Evolutionary conservation across 1,140 invertebrate species (phyloP).

Genomic region (Brachionus plicatilis): DNA sequence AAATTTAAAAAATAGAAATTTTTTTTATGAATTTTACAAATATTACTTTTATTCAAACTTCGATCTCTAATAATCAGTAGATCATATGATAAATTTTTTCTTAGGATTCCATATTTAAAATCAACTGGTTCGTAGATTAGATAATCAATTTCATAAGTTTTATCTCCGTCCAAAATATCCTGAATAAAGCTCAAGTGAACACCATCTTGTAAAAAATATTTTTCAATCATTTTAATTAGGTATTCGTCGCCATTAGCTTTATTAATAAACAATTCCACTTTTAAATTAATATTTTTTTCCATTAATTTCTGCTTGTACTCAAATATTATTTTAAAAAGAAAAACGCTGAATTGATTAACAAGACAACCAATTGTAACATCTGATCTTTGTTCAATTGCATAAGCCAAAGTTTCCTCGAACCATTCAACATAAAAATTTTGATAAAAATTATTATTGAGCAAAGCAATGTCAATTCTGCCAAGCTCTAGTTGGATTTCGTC

Average conservation of each 20-base stretch:
- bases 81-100: neutral
- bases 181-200: neutral
- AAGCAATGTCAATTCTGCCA: neutral
- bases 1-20: neutral
- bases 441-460: neutral
- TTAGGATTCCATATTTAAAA: neutral
- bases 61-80: neutral
- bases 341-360: neutral
- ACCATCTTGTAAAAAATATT: neutral
- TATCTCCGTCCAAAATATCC: neutral
- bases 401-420: neutral
- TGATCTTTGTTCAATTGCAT: neutral
- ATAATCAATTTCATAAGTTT: neutral
- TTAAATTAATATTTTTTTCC: neutral
- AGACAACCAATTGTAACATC: neutral
- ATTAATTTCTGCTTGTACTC: neutral
- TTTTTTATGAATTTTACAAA: neutral
- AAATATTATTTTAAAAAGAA: slow-evolving; percentile 4
- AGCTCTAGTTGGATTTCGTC: neutral
- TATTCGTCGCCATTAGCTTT: neutral
- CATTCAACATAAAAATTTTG: slow-evolving; percentile 29
- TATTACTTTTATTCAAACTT: neutral
- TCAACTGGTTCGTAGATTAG: slow-evolving; percentile 10
- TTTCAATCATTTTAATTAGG: neutral
- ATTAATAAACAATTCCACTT: neutral